Evolutionary conservation across 1,140 invertebrate species (phyloP).

Genomic region (Scylla paramamosain): DNA sequence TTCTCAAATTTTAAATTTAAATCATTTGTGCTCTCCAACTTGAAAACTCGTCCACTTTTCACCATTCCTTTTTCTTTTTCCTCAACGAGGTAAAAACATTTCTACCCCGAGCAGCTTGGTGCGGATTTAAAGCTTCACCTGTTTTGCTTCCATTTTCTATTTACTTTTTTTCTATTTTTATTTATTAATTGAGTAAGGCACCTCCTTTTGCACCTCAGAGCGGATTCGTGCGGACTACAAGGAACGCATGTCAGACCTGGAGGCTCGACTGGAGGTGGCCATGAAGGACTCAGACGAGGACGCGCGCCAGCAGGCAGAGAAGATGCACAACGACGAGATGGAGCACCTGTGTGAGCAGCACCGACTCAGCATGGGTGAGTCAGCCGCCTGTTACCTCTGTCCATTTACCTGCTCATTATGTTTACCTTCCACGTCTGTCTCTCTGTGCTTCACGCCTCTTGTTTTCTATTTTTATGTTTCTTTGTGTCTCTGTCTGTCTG

Average conservation of each 20-base stretch:
- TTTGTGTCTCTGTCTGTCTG: no score
- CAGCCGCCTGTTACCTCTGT: no score
- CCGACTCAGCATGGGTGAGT: constrained; percentile 76
- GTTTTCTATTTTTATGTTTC: no score
- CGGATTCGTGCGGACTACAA: constrained; percentile 69
- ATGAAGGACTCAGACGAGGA: constrained; percentile 63
- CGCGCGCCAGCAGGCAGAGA: constrained; percentile 66
- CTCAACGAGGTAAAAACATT: no score
- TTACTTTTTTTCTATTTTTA: neutral
- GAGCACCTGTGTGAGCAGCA: constrained; percentile 75
- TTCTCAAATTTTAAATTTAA: no score
- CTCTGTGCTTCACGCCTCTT: no score
- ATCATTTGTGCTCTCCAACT: no score
- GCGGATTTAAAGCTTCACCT: neutral
- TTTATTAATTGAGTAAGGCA: neutral
- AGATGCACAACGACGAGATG: constrained; percentile 74
- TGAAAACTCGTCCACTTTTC: no score
- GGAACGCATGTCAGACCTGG: constrained; percentile 69
- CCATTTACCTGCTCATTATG: no score
- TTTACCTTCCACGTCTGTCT: no score
- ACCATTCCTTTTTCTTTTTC: no score
- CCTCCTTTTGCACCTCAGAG: constrained; percentile 50
- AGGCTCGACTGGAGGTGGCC: constrained; percentile 64
- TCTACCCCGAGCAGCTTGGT: no score
- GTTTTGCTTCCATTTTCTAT: neutral